phyloP scores from a whole-genome alignment of 2,113 vertebrate species.

The Ammodytes dubius region DNA sequence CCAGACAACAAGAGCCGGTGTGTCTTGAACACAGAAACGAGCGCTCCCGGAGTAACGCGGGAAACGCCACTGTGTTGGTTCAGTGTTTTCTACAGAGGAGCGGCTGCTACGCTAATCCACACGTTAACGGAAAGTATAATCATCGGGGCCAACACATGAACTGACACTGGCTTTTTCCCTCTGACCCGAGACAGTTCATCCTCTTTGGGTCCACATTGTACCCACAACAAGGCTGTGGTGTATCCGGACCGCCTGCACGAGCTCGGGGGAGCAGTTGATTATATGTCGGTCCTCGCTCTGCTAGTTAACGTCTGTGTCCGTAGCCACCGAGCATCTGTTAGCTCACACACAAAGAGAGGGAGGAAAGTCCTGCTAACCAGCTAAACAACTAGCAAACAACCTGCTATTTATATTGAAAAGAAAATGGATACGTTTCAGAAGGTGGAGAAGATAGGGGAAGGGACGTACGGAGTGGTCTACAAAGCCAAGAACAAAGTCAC shows the following conservation, averaged over 20 bases:
- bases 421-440: slow-evolving; percentile 95
- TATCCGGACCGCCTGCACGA: slow-evolving; percentile 1
- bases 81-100: slow-evolving; percentile 14
- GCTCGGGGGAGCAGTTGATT: slow-evolving; percentile 7
- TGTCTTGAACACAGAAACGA: slow-evolving; percentile 18
- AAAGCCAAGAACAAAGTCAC: slow-evolving; percentile 95
- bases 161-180: not conserved
- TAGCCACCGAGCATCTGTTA: slow-evolving; percentile 57
- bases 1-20: not conserved
- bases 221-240: not conserved
- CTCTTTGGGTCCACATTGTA: not conserved
- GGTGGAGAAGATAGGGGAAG: slow-evolving; percentile 96
- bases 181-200: not conserved
- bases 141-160: not conserved
- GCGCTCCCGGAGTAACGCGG: slow-evolving; percentile 67
- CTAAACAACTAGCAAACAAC: not conserved
- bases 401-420: rapidly evolving
- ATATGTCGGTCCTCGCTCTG: slow-evolving; percentile 33
- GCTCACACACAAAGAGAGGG: slow-evolving; percentile 64
- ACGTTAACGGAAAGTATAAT: not conserved
- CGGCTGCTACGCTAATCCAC: slow-evolving; percentile 21
- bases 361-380: slow-evolving; percentile 12
- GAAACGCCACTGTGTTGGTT: slow-evolving; percentile 68
- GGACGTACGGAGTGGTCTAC: slow-evolving; percentile 95
- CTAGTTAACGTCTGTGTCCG: not conserved